Evolutionary conservation across 1,140 invertebrate genomes (phyloP), one percentile per base, ranked within the genome.

Genomic region (Argopecten irradians): DNA sequence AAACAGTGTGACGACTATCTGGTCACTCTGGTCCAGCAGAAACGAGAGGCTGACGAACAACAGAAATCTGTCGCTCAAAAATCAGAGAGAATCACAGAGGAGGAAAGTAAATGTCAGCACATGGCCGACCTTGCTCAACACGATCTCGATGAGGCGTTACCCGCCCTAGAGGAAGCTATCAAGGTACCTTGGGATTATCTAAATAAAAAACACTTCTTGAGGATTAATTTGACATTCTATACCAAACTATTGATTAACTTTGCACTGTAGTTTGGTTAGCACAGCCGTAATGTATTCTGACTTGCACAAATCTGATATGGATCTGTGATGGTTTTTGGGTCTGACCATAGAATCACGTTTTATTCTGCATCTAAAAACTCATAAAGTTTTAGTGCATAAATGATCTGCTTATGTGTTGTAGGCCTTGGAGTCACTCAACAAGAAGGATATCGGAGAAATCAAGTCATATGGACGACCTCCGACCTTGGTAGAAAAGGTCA

Each of bases 401-500:
- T 71, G n/a, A 28, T 71, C 5, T 71, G 5, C n/a, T 84, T 71
- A 19, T 7, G n/a, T 86, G 46, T 82, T 86, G 46, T 92, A 97
- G 97, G 97, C 97, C 83, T 94, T 98, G 87, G 97, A 98, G 92
- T 96, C 97, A 16, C 95, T 98, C 33, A 98, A 98, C 93, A 98
- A 98, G 95, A 98, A 98, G 88, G 98, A 98, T 94, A 97, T 98
- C 82, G 97, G 97, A 82, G 98, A 98, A 96, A 97, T 98, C 86
- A 98, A 98, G 94, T 98, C 97, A 0, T 98, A 98, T 95, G 97
- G 97, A 0, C 97, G 97, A 92, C 98, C 98, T 1, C 98, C 98
- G 19, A 95, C 96, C 36, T 97, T 98, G 93, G 98, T 98, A 0
- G 97, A 98, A 95, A 97, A 98, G 96, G 98, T 98, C 0, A 96